Base-by-base conservation (phyloP, 2,888 invertebrate genomes). In the Oligia fasciuncula region DNA sequence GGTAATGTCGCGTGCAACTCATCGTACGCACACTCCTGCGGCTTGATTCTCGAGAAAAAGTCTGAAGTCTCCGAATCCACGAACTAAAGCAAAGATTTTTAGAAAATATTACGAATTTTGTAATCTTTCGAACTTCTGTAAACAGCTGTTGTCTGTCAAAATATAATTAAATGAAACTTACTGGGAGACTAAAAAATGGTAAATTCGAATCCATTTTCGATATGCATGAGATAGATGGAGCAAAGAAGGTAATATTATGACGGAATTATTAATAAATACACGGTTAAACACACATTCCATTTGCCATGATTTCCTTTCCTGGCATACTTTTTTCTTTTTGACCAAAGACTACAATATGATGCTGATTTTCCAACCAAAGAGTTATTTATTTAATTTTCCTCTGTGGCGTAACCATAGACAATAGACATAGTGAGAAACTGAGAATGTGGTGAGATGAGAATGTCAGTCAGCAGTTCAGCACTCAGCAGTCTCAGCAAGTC, bases 101-200 rank as follows among this genome's bases (percentile, higher is more conserved):
- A 51, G 1, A 51, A 68, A 77, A 79, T 35, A 29, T 68, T 69
- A 74, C 2, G 40, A 74, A 46, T 23, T 29, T 40, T 71, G 13
- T 66, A 54, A 43, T 49, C 1, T n/a, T 17, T 19, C 19, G 2
- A 70, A 35, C 6, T 46, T 67, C 63, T 54, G 1, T 60, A 54
- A 79, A 72, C 81, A 87, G 73, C 76, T 76, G 83, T 71, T 63
- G 4, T 29, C 40, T 46, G 60, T 60, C 60, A 68, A 60, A 66
- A 29, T 69, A 19, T 17, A 54, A 17, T 14, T 40, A 23, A 63
- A 65, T n/a, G 4, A 17, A 78, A 93, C 96, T 93, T 91, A 96
- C 96, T 71, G 96, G 96, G 80, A 96, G 92, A 90, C 93, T 95
- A 83, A 95, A 96, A 88, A 94, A 96, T 46, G 96, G 93, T 88